Conservation (phyloP, 2,888 invertebrate species). For the Platerodrilus igneus region DNA sequence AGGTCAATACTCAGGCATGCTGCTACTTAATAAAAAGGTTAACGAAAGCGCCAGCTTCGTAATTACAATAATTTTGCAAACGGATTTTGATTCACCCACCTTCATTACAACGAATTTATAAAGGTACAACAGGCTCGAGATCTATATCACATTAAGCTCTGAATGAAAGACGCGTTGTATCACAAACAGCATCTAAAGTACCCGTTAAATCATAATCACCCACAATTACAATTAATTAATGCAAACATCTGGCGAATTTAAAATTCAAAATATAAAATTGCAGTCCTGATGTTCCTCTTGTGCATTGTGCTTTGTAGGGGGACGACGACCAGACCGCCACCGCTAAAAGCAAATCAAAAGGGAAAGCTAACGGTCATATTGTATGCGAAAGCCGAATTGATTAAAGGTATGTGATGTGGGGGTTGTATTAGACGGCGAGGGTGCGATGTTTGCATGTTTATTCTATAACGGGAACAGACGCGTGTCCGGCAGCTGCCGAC, state of each 20-base stretch:
- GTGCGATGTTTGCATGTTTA: constrained; percentile 22
- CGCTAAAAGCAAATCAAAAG: constrained; percentile 8
- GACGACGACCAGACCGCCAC: not conserved
- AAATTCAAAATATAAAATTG: constrained; percentile 15
- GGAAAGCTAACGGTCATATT: constrained; percentile 11
- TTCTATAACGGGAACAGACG: constrained; percentile 27
- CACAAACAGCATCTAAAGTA: not conserved
- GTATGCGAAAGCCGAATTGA: constrained; percentile 18
- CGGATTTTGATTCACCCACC: too few species aligned
- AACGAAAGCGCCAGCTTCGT: too few species aligned
- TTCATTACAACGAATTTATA: too few species aligned
- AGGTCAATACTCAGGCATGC: too few species aligned
- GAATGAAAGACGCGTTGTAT: not conserved
- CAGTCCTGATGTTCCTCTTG: constrained; percentile 9
- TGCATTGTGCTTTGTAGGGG: constrained; percentile 3
- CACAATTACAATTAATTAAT: constrained; percentile 1
- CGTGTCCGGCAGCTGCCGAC: constrained; percentile 33
- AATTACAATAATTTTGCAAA: too few species aligned
- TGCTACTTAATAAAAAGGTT: constrained; percentile 10
- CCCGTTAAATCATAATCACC: too few species aligned
- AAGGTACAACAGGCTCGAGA: too few species aligned
- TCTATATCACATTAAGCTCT: too few species aligned
- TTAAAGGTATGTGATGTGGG: constrained; percentile 22
- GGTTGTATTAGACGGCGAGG: constrained; percentile 17
- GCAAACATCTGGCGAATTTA: constrained; percentile 14